Evolutionary conservation across 1,140 invertebrate species (phyloP).

Genomic region (Ectropis grisescens): DNA sequence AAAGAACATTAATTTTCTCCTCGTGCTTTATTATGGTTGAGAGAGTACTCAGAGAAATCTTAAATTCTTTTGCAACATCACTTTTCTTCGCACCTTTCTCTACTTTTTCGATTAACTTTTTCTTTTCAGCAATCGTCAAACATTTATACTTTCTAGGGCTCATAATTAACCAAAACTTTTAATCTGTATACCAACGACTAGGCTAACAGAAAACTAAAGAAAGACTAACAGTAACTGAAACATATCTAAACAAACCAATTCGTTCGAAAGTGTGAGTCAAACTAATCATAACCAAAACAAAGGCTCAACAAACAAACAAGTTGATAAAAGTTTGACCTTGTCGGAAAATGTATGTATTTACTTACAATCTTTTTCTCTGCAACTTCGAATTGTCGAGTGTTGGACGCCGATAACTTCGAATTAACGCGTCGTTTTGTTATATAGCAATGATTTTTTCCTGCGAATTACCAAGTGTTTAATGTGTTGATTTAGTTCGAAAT

Average conservation of each 20-base stretch:
- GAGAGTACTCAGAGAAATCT: no score
- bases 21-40: no score
- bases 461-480: constrained; percentile 7
- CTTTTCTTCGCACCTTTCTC: background rate
- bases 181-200: no score
- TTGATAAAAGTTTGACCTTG: background rate
- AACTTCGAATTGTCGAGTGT: constrained; percentile 1
- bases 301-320: no score
- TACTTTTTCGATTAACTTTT: constrained; percentile 8
- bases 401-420: constrained; percentile 8
- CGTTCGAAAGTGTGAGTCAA: no score
- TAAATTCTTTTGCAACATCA: background rate
- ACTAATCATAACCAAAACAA: no score
- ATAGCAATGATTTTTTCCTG: constrained; percentile 8
- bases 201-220: no score
- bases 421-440: constrained; percentile 11
- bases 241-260: background rate
- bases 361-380: constrained; percentile 2
- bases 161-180: no score
- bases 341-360: background rate
- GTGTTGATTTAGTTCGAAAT: no score
- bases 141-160: constrained; percentile 9
- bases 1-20: no score
- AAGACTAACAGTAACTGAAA: background rate
- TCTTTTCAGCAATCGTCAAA: constrained; percentile 10